phyloP scores from a whole-genome alignment of 2,797 vertebrate genomes.

The Potorous gilbertii region DNA sequence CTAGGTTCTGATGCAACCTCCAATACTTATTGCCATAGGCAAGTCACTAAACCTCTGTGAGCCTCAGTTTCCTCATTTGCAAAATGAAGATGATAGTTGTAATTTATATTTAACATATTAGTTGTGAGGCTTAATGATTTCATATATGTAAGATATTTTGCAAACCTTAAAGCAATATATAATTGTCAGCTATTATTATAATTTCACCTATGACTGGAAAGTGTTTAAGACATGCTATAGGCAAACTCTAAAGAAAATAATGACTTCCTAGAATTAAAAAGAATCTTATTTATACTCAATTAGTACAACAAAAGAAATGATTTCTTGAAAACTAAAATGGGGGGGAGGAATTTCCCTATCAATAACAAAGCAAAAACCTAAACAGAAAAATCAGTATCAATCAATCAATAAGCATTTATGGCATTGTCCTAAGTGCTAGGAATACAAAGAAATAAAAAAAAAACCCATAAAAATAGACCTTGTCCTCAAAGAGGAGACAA shows the following conservation, averaged over 20 bases:
- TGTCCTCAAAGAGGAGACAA: neutral
- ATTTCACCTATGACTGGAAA: neutral
- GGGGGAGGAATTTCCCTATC: neutral
- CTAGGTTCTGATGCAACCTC: neutral
- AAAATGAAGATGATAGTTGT: neutral
- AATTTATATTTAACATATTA: neutral
- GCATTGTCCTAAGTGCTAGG: neutral
- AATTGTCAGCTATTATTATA: neutral
- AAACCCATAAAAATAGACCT: neutral
- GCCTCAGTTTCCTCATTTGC: no score
- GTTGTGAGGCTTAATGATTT: neutral
- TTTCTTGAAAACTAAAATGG: conserved; percentile 14
- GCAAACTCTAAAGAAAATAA: neutral
- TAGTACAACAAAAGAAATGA: neutral
- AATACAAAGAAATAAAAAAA: neutral
- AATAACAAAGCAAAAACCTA: neutral
- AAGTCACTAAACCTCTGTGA: no score
- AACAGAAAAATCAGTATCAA: conserved; percentile 11
- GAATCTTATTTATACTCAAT: conserved; percentile 35
- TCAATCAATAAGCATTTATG: neutral
- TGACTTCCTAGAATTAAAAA: conserved; percentile 22
- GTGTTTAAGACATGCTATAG: neutral
- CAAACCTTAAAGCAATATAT: no score
- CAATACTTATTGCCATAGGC: neutral
- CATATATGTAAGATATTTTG: no score